phyloP scores from a whole-genome alignment of 53 echinoderm and acorn worm species.

The Patiria pectinifera region DNA sequence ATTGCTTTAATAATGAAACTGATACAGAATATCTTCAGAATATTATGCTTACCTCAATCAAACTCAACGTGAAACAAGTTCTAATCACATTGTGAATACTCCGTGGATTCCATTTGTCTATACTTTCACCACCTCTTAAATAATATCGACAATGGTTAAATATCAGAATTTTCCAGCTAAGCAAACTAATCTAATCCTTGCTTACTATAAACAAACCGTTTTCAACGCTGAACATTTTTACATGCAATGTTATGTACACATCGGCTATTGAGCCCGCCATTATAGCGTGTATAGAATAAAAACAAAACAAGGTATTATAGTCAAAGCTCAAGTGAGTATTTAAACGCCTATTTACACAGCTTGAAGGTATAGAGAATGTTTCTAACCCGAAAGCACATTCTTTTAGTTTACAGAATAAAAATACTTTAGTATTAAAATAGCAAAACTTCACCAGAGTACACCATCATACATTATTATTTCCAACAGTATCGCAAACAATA shows the following conservation, averaged over 20 bases:
- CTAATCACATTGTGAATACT: constrained; percentile 35
- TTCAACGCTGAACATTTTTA: constrained; percentile 57
- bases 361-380: constrained; percentile 1
- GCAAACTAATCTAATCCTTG: constrained; percentile 15
- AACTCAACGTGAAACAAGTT: background rate
- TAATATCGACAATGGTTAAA: constrained; percentile 16
- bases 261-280: constrained; percentile 31
- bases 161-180: constrained; percentile 22
- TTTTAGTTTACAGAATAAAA: constrained; percentile 64
- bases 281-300: background rate
- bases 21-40: background rate
- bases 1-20: no score
- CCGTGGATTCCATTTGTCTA: constrained; percentile 18
- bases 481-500: constrained; percentile 50
- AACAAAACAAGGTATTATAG: background rate
- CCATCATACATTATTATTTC: constrained; percentile 17
- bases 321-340: constrained; percentile 37
- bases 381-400: constrained; percentile 58
- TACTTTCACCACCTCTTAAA: background rate
- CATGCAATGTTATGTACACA: constrained; percentile 65
- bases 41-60: background rate
- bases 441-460: constrained; percentile 51
- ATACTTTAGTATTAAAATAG: constrained; percentile 60
- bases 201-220: constrained; percentile 51
- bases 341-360: constrained; percentile 53